Percentiles rank a stretch among this genome's conserved stretches.
Evolutionary conservation across 1,140 invertebrate species (phyloP).

Genomic region (Hylaeus anthracinus): DNA sequence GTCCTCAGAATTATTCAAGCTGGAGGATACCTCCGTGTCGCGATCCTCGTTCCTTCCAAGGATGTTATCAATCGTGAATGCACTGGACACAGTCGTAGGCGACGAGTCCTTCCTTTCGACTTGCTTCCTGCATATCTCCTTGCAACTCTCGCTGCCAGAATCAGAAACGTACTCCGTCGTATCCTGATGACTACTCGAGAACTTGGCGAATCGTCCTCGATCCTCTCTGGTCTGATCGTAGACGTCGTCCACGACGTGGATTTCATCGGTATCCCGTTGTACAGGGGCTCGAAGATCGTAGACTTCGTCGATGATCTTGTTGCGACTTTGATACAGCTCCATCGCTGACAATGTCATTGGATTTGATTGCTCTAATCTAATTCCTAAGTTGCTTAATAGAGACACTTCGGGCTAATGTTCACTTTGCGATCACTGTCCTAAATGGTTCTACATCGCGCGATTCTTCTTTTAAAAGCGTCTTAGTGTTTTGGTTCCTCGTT

Average conservation of each 20-base stretch:
- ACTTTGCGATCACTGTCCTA: not conserved
- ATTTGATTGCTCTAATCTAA: not conserved
- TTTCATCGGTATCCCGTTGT: constrained; percentile 24
- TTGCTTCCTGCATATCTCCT: constrained; percentile 32
- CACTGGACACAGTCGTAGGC: constrained; percentile 57
- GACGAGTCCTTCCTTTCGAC: constrained; percentile 46
- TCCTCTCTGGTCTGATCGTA: constrained; percentile 21
- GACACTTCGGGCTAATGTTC: not conserved
- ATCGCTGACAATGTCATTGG: constrained; percentile 53
- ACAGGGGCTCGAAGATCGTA: constrained; percentile 43
- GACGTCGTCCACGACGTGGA: not conserved
- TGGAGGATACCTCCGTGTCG: constrained; percentile 20
- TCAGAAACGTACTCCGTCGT: constrained; percentile 60
- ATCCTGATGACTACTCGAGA: constrained; percentile 31
- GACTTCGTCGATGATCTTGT: constrained; percentile 44
- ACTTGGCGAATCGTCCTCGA: constrained; percentile 26
- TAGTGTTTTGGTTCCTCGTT: no score
- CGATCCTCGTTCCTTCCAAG: constrained; percentile 65
- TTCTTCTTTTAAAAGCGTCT: no score
- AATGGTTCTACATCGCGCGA: not conserved
- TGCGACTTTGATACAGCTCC: constrained; percentile 53
- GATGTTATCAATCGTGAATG: constrained; percentile 74
- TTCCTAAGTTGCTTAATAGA: not conserved
- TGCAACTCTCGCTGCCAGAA: constrained; percentile 61
- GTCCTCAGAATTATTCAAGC: constrained; percentile 26